Evolutionary conservation across 1,140 invertebrate species (phyloP), one percentile per base, ranked within the genome.

Genomic region (Drosophila funebris): DNA sequence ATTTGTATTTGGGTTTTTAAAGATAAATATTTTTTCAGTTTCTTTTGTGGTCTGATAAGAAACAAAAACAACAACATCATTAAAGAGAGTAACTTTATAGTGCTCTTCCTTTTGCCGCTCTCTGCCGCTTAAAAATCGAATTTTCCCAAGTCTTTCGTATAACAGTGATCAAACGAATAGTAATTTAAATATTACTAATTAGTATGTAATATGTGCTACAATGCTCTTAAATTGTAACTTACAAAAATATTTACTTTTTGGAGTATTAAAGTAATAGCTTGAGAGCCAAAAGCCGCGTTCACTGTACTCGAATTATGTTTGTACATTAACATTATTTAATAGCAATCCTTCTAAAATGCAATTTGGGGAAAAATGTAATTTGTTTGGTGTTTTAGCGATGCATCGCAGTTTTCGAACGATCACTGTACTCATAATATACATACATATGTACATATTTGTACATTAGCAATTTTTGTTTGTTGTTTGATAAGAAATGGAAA

Each of bases 401-500:
- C 1, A 6, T 4, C 0, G 1, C 43, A 22, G 43, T 27, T 46
- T 6, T 2, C 11, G 14, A 20, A 13, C 6, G 7, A 13, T 31
- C 29, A 46, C 41, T 48, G 29, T 60, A 22, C n/a, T 6, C 18
- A 3, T 36, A 9, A 46, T 20, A 18, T 33, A n/a, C n/a, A n/a
- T n/a, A n/a, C n/a, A n/a, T n/a, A n/a, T n/a, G n/a, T n/a, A n/a
- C n/a, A n/a, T n/a, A 56, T 41, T 56, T 27, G 20, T 27, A 39
- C 48, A n/a, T 52, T 24, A 24, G 33, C 1, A 24, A 36, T 18
- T 33, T 41, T 60, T 46, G 29, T 36, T 48, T 37, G 58, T 39
- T 14, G 4, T 27, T 5, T 11, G 44, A 61, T 61, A 61, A 61
- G 43, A 27, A 46, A 60, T 60, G 18, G 43, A 60, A 60, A 46